phyloP scores from a whole-genome alignment of 2,888 invertebrate genomes.

The Thumatha senex region DNA sequence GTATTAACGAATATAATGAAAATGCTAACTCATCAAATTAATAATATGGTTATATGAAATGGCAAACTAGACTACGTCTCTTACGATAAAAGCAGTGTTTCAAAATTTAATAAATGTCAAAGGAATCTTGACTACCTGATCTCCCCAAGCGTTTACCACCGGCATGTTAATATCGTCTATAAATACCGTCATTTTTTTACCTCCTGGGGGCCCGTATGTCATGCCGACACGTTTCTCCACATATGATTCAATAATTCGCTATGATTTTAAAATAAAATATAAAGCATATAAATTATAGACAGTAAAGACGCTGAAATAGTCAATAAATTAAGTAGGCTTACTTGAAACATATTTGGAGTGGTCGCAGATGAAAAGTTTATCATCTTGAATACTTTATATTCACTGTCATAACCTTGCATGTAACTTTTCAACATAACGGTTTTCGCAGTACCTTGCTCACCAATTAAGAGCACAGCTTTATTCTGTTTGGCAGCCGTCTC shows the following conservation, averaged over 20 bases:
- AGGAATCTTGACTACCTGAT: constrained; percentile 84
- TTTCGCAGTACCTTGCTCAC: constrained; percentile 96
- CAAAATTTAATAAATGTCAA: too few relatives aligned
- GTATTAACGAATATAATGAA: too few relatives aligned
- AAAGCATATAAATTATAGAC: neutral
- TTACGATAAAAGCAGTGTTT: too few relatives aligned
- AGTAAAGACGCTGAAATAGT: neutral
- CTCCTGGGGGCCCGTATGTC: constrained; percentile 93
- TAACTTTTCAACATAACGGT: constrained; percentile 95
- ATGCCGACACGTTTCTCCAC: constrained; percentile 95
- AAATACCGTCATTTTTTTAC: constrained; percentile 93
- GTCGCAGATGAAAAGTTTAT: constrained; percentile 96
- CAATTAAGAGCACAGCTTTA: constrained; percentile 92
- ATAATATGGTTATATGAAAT: too few relatives aligned
- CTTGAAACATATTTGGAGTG: constrained; percentile 95
- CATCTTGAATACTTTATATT: constrained; percentile 90
- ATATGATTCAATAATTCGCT: constrained; percentile 94
- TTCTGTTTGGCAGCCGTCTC: constrained; percentile 91
- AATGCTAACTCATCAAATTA: too few relatives aligned
- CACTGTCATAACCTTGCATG: constrained; percentile 89
- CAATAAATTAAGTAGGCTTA: constrained; percentile 46
- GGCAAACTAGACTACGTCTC: too few relatives aligned
- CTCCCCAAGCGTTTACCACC: constrained; percentile 95
- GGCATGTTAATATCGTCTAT: constrained; percentile 97
- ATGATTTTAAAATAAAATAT: constrained; percentile 26